A percentile compares a stretch with the other conserved stretches of the same genome.
Evolutionary conservation across 2,113 vertebrate species (phyloP).

Genomic region (Sclerurus mexicanus): DNA sequence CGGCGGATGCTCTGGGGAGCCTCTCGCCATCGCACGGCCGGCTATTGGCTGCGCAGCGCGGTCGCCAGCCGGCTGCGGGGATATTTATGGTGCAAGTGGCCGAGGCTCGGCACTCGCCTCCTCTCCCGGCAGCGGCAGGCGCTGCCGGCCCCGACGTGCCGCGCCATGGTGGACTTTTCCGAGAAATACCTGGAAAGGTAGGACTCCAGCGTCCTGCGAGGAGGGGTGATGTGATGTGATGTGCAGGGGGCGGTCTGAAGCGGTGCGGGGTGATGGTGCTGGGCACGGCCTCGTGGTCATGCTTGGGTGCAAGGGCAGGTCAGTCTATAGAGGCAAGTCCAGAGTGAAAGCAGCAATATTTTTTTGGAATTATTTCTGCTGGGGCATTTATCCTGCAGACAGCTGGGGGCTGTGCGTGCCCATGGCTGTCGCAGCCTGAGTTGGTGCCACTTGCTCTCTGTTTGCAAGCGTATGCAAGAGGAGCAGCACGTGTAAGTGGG

Average conservation of each 20-base stretch:
- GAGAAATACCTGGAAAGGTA: slow-evolving; percentile 91
- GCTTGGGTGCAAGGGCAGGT: background rate
- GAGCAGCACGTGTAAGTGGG: background rate
- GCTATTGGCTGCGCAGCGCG: slow-evolving; percentile 73
- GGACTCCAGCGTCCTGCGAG: background rate
- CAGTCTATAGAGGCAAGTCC: background rate
- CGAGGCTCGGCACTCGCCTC: background rate
- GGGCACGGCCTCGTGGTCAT: rapidly evolving
- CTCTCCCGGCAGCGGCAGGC: background rate
- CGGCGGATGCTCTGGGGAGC: background rate
- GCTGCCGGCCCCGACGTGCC: slow-evolving; percentile 65
- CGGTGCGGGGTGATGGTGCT: rapidly evolving
- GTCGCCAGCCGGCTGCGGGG: slow-evolving; percentile 2
- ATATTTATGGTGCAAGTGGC: slow-evolving; percentile 37
- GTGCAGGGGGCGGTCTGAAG: background rate
- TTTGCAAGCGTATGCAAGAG: background rate
- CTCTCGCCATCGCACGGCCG: background rate
- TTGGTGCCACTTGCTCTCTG: background rate
- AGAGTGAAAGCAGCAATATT: background rate
- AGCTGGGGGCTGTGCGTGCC: background rate
- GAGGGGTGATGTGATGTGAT: background rate
- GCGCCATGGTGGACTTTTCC: slow-evolving; percentile 84
- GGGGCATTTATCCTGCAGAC: background rate
- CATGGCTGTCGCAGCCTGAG: rapidly evolving
- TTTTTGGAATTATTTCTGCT: background rate